Base-by-base conservation (phyloP, 2,113 vertebrate species). In the Zootoca vivipara region DNA sequence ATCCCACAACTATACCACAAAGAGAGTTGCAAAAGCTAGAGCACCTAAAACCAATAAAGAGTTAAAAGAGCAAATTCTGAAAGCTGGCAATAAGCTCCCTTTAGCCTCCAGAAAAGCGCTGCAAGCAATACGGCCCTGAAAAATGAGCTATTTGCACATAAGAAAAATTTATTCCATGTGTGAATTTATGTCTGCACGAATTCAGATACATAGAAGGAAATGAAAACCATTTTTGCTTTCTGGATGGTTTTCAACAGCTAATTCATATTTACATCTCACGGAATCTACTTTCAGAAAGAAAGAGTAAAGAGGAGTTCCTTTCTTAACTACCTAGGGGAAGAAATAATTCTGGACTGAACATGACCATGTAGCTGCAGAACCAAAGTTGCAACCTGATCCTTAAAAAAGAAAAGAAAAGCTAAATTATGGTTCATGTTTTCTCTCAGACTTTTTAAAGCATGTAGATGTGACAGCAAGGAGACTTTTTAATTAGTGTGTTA, bases 141-240 rank as follows among this genome's bases (percentile, higher is more conserved):
- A 78, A 90, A 88, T 15, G 78, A 82, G 38, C 7, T 67, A 16
- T 9, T 89, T 80, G 67, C 38, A 77, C 85, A 77, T 82, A 82
- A 33, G 62, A 83, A 82, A 81, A 89, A 46, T 65, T 75, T 58
- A 13, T 30, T 86, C 5, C 26, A 15, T 75, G 69, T 79, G 75
- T 89, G 88, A 85, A 89, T 85, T 22, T 58, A 84, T 69, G 69
- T 79, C 62, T 90, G 26, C 28, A 86, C 64, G 64, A 5, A 85
- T 64, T 88, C 18, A 79, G 18, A 75, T 78, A 78, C 22, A 81
- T 30, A 52, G 28, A 33, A 89, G 80, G 85, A 92, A 93, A 87
- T 64, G 8, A 26, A 75, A 91, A 85, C 28, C 35, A 75, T 72
- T 89, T 89, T 85, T 40, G 35, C 6, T 46, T 82, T 73, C 15